These are phyloP conservation scores for Silvanus unidentatus DNA, from an alignment of 2,888 invertebrate species.

Conservation along the genomic window DNA sequence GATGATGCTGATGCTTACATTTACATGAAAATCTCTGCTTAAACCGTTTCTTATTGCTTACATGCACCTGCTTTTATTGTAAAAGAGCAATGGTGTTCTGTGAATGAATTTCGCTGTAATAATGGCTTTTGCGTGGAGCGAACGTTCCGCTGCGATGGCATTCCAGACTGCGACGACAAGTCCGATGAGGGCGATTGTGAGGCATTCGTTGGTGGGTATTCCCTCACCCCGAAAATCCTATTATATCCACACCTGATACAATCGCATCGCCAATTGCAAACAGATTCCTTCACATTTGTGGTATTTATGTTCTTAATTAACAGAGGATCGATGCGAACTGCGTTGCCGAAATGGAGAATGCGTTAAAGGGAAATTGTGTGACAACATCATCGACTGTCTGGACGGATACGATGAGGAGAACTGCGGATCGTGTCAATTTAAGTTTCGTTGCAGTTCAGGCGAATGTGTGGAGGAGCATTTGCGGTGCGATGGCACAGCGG, in stretches of 20 bases:
- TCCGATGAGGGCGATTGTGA: slow-evolving; percentile 51
- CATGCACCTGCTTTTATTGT: slow-evolving; percentile 24
- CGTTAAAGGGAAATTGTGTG: slow-evolving; percentile 38
- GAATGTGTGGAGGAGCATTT: slow-evolving; percentile 49
- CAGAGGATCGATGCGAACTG: slow-evolving; percentile 44
- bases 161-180: slow-evolving; percentile 50
- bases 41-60: slow-evolving; percentile 7
- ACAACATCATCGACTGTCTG: slow-evolving; percentile 65
- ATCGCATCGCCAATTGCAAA: too few relatives aligned
- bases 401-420: slow-evolving; percentile 72
- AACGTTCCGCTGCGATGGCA: slow-evolving; percentile 49
- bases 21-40: neutral
- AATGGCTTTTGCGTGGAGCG: slow-evolving; percentile 54
- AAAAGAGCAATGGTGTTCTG: slow-evolving; percentile 47
- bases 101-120: slow-evolving; percentile 57
- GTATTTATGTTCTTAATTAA: too few relatives aligned
- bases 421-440: slow-evolving; percentile 36
- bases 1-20: too few relatives aligned
- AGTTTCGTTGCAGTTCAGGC: slow-evolving; percentile 37
- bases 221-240: neutral
- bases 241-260: too few relatives aligned
- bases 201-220: slow-evolving; percentile 35
- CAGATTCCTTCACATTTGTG: too few relatives aligned
- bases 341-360: slow-evolving; percentile 51
- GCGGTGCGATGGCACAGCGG: slow-evolving; percentile 48